Base-by-base conservation (phyloP, 2,888 invertebrate species). In the Lissocephala sabroskyi region DNA sequence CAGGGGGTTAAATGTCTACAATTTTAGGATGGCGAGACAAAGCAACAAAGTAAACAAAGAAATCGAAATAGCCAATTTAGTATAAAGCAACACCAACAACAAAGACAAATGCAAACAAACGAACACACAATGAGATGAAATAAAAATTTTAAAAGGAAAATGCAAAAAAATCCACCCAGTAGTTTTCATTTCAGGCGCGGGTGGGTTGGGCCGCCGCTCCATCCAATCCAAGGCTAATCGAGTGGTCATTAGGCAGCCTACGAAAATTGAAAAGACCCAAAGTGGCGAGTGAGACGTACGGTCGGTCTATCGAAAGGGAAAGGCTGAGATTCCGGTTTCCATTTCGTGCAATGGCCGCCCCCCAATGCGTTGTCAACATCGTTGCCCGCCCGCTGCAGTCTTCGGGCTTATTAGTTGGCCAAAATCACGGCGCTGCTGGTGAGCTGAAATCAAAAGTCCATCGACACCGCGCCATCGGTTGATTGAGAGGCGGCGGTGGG, bases 31-130 rank as follows among this genome's bases (percentile, higher is more conserved):
- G 48, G 73, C 64, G 67, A 67, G 48, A 75, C 61, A 71, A 67
- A 65, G 52, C 59, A 75, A 66, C 67, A 66, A 49, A 60, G n/a
- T 41, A 62, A 74, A 26, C 16, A 66, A 49, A 60, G n/a, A 41
- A 62, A 74, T 14, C 16, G 36, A 45, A 65, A 71, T 71, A 71
- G 77, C 77, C 75, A 74, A 74, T 76, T 76, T 76, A 74, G 71
- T 62, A 61, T 67, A 78, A 73, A 75, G 50, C 56, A 59, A 65
- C 41, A 50, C 39, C 33, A 48, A 55, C 43, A 43, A 47, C 49
- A 45, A 26, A 55, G 28, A 39, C 41, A 51, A 47, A 53, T 42
- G 47, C 46, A 53, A 49, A n/a, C n/a, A n/a, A n/a, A n/a, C n/a
- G n/a, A n/a, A n/a, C n/a, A n/a, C n/a, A n/a, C n/a, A n/a, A 55